Percentiles rank a stretch among this genome's conserved stretches.
These are phyloP conservation scores for Drusus annulatus DNA, from an alignment of 1,140 invertebrate species.

Conservation along the genomic window DNA sequence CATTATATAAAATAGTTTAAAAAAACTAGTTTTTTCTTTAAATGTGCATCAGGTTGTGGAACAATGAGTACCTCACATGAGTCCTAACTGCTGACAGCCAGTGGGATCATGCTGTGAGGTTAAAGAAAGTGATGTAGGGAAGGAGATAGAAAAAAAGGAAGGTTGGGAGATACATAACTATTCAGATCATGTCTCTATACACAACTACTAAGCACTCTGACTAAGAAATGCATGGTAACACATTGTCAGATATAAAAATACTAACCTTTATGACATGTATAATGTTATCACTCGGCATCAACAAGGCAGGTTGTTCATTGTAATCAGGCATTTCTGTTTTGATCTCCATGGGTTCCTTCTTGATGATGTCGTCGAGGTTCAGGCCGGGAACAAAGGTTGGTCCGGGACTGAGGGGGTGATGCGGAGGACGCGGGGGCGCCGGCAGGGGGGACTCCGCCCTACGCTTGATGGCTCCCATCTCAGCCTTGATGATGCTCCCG, in stretches of 20 bases:
- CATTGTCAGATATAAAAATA: background rate
- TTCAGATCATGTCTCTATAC: no score
- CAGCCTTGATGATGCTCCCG: constrained; percentile 51
- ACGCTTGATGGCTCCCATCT: constrained; percentile 47
- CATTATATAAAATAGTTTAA: no score
- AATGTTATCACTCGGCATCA: constrained; percentile 39
- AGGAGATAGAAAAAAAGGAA: no score
- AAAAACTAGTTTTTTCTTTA: no score
- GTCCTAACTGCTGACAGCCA: no score
- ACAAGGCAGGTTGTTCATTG: constrained; percentile 40
- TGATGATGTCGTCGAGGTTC: constrained; percentile 49
- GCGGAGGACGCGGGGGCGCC: constrained; percentile 22
- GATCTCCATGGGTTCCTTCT: constrained; percentile 55
- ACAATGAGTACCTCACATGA: no score
- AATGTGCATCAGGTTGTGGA: no score
- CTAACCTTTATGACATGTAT: constrained; percentile 49
- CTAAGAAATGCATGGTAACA: no score
- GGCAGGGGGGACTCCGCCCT: constrained; percentile 44
- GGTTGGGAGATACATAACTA: no score
- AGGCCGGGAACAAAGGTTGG: background rate
- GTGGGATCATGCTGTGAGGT: no score
- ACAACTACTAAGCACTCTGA: no score
- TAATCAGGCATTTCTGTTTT: constrained; percentile 55
- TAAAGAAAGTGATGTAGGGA: no score
- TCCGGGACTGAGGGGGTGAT: background rate